Percentiles rank a stretch among this genome's conserved stretches.
These are phyloP conservation scores for Cyaniris semiargus DNA, from an alignment of 2,888 invertebrate genomes.

Conservation along the genomic window DNA sequence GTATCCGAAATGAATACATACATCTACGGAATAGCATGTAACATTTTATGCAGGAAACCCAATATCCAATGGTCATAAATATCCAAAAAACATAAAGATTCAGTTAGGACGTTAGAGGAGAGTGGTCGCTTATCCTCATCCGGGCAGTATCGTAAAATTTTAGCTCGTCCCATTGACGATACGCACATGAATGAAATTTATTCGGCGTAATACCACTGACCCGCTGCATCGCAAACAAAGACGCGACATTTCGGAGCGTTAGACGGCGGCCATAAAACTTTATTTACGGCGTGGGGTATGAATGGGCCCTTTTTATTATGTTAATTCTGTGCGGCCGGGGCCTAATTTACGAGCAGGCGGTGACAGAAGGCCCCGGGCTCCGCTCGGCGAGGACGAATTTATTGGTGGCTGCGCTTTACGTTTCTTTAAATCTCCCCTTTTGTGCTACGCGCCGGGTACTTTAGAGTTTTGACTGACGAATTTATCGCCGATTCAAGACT, in stretches of 20 bases:
- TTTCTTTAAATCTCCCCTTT: constrained; percentile 19
- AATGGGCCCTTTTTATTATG: constrained; percentile 75
- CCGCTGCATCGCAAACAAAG: constrained; percentile 35
- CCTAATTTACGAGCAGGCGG: constrained; percentile 61
- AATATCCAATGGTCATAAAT: constrained; percentile 13
- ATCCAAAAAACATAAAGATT: constrained; percentile 24
- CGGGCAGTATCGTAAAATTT: constrained; percentile 16
- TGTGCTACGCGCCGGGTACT: constrained; percentile 19
- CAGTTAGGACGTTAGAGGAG: constrained; percentile 10
- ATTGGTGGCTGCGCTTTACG: constrained; percentile 33
- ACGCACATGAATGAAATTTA: constrained; percentile 30
- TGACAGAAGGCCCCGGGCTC: constrained; percentile 42
- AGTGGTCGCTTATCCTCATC: background rate
- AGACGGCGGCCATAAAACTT: constrained; percentile 73
- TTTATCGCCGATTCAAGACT: background rate
- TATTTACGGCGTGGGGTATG: constrained; percentile 70
- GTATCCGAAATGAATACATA: background rate
- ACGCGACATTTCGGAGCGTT: constrained; percentile 69
- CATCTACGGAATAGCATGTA: background rate
- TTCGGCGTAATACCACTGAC: constrained; percentile 1
- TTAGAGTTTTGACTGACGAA: constrained; percentile 7
- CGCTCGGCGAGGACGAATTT: constrained; percentile 38
- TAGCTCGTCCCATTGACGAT: constrained; percentile 20
- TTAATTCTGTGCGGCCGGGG: constrained; percentile 60
- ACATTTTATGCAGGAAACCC: constrained; percentile 13